Percentiles rank a stretch among this genome's conserved stretches.
These are phyloP conservation scores for Solen grandis DNA, from an alignment of 1,140 invertebrate species.

Conservation along the genomic window DNA sequence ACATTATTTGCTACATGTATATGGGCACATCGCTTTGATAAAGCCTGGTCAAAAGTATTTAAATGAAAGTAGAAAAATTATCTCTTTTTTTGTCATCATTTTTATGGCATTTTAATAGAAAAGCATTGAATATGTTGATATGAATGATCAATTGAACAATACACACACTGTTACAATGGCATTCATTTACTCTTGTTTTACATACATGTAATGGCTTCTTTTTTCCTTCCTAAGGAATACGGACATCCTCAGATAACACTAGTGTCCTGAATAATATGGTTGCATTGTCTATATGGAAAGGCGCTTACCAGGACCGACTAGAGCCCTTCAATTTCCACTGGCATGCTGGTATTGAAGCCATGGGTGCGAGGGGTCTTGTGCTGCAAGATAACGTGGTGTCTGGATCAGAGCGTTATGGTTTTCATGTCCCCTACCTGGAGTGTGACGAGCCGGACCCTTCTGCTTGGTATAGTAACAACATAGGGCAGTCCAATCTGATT, in stretches of 20 bases:
- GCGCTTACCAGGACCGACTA: slow-evolving; percentile 62
- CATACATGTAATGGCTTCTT: too few relatives aligned
- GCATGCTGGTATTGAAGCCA: slow-evolving; percentile 67
- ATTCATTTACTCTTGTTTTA: too few relatives aligned
- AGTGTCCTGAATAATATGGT: slow-evolving; percentile 70
- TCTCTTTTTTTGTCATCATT: too few relatives aligned
- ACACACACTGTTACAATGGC: too few relatives aligned
- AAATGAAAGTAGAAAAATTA: too few relatives aligned
- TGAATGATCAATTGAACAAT: too few relatives aligned
- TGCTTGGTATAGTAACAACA: slow-evolving; percentile 60
- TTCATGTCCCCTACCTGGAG: slow-evolving; percentile 61
- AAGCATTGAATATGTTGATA: too few relatives aligned
- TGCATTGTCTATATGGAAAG: slow-evolving; percentile 60
- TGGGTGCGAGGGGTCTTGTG: slow-evolving; percentile 54
- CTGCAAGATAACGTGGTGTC: slow-evolving; percentile 70
- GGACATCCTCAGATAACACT: slow-evolving; percentile 56
- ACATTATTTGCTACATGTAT: too few relatives aligned
- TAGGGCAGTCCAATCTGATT: slow-evolving; percentile 41
- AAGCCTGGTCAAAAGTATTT: too few relatives aligned
- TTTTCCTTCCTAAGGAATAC: slow-evolving; percentile 59
- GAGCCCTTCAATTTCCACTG: slow-evolving; percentile 64
- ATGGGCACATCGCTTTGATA: too few relatives aligned
- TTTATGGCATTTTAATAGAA: too few relatives aligned
- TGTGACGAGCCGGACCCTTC: slow-evolving; percentile 45
- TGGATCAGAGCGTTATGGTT: slow-evolving; percentile 70